These are phyloP conservation scores for Nomada goodeniana DNA, from an alignment of 2,888 invertebrate species.

Conservation along the genomic window DNA sequence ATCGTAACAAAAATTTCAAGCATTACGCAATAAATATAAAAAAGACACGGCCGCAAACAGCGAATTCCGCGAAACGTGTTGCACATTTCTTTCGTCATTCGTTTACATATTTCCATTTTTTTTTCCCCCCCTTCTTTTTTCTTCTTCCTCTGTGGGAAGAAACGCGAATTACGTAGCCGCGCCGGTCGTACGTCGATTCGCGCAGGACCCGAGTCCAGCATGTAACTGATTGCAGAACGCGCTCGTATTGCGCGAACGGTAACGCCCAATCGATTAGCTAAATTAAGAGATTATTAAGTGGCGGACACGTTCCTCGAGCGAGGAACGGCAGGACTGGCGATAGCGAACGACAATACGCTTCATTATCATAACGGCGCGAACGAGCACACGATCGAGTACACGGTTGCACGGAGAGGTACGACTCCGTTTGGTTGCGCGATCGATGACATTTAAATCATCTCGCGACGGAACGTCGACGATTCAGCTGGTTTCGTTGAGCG, in stretches of 20 bases:
- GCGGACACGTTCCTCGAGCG: neutral
- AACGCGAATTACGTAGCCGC: neutral
- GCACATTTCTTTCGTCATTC: neutral
- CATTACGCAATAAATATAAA: constrained; percentile 47
- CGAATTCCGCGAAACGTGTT: constrained; percentile 31
- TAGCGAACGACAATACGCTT: constrained; percentile 51
- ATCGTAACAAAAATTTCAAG: constrained; percentile 53
- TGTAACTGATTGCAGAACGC: neutral
- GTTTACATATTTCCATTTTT: neutral
- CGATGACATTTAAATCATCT: constrained; percentile 67
- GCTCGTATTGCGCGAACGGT: neutral
- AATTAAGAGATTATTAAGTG: constrained; percentile 5
- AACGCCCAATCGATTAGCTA: constrained; percentile 9
- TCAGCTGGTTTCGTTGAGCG: constrained; percentile 4
- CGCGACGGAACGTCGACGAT: constrained; percentile 15
- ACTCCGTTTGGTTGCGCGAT: constrained; percentile 44
- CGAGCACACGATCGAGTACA: constrained; percentile 51
- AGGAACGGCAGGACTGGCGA: neutral
- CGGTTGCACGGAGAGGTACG: constrained; percentile 32
- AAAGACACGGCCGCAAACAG: constrained; percentile 30
- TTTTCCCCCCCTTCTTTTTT: neutral
- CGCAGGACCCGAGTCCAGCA: no score
- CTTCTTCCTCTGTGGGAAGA: no score
- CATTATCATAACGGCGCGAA: constrained; percentile 67
- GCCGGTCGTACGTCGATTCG: no score